Evolutionary conservation across 2,797 vertebrate species (phyloP).

Genomic region (Anguilla pacifica): DNA sequence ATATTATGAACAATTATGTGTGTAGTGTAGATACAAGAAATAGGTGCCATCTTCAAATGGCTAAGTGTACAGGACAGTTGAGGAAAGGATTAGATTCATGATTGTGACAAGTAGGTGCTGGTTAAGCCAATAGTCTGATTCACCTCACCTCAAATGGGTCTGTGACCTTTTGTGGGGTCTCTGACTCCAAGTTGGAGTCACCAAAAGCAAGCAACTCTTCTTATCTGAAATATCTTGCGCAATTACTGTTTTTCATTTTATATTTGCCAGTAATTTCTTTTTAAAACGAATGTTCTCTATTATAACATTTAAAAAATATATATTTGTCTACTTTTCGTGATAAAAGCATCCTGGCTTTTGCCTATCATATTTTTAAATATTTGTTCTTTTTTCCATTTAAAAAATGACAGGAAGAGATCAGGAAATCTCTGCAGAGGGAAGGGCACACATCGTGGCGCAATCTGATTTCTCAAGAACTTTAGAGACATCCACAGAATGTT

Average conservation of each 20-base stretch:
- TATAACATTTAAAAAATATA: background rate
- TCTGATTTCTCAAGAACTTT: background rate
- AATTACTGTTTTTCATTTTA: background rate
- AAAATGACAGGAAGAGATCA: background rate
- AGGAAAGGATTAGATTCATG: background rate
- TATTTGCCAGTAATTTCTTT: background rate
- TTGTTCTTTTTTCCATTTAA: background rate
- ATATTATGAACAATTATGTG: background rate
- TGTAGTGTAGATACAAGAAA: background rate
- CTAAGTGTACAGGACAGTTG: background rate
- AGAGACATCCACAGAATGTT: background rate
- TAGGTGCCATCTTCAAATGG: background rate
- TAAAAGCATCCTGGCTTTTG: background rate
- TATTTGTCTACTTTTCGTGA: background rate
- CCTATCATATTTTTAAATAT: background rate
- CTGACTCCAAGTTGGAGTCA: background rate
- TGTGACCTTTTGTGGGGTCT: background rate
- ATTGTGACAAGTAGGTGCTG: background rate
- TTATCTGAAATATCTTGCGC: background rate
- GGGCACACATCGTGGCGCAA: background rate
- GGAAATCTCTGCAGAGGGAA: background rate
- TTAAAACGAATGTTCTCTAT: background rate
- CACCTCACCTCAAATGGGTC: background rate
- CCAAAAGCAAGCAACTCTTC: background rate
- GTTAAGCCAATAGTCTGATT: background rate